Percentiles rank a stretch among this genome's conserved stretches.
Conservation (phyloP, 1,140 invertebrate species). For the Dolichoris vasculosae region DNA sequence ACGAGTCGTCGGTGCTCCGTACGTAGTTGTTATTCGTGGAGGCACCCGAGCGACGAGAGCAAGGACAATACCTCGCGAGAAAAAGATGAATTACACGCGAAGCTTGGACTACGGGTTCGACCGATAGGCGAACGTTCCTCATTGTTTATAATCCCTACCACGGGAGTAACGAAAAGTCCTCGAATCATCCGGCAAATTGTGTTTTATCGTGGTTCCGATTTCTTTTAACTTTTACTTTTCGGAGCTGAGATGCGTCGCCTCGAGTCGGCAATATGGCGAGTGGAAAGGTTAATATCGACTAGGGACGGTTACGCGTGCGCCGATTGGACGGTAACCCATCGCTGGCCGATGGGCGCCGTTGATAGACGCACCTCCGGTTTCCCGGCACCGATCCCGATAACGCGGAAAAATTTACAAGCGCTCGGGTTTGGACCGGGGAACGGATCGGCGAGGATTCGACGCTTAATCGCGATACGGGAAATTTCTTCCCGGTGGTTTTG, state of each 20-base stretch:
- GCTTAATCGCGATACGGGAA: too few species aligned
- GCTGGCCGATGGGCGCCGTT: too few species aligned
- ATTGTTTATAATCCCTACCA: constrained; percentile 21
- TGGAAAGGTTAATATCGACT: constrained; percentile 70
- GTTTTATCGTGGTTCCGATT: too few species aligned
- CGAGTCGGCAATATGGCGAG: constrained; percentile 52
- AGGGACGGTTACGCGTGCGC: constrained; percentile 70
- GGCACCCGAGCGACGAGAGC: background rate
- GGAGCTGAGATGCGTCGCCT: background rate
- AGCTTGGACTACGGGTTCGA: too few species aligned
- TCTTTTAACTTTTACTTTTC: too few species aligned
- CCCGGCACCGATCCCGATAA: too few species aligned
- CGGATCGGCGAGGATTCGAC: too few species aligned
- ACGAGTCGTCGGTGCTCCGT: constrained; percentile 68
- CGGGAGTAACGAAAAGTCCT: constrained; percentile 10
- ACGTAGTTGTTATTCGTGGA: constrained; percentile 43
- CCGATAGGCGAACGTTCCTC: constrained; percentile 16
- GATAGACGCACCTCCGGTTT: too few species aligned
- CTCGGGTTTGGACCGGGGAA: too few species aligned
- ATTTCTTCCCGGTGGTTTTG: too few species aligned
- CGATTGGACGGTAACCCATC: constrained; percentile 58
- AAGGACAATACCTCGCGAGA: constrained; percentile 54
- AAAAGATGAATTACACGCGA: constrained; percentile 30
- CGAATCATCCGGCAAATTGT: constrained; percentile 6
- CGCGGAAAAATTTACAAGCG: too few species aligned